Evolutionary conservation across 1,140 invertebrate genomes (phyloP).

Genomic region (Scylla paramamosain): DNA sequence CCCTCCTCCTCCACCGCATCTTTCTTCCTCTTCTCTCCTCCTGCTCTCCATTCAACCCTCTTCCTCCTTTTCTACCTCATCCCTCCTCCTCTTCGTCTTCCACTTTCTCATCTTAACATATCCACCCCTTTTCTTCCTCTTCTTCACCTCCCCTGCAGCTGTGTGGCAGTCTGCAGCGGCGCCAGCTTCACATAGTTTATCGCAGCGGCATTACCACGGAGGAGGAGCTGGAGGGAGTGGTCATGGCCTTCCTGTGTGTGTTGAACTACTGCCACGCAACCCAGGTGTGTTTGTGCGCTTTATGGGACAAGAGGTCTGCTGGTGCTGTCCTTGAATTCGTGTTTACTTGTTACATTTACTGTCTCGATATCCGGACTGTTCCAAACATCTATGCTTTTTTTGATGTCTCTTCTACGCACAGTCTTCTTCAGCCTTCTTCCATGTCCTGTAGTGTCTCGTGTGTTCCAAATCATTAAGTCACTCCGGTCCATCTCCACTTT

Average conservation of each 20-base stretch:
- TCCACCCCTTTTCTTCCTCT: not conserved
- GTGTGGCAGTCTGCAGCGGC: not conserved
- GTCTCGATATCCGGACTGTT: no score
- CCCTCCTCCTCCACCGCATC: no score
- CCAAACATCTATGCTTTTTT: no score
- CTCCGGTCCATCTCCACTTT: no score
- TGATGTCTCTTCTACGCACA: not conserved
- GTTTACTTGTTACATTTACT: no score
- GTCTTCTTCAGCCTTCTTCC: no score
- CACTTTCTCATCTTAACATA: not conserved
- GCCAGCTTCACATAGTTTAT: slow-evolving; percentile 38
- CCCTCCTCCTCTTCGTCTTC: not conserved
- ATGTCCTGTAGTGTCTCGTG: no score
- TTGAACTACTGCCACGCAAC: slow-evolving; percentile 16
- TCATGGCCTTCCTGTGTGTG: slow-evolving; percentile 53
- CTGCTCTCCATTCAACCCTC: not conserved
- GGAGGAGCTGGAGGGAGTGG: slow-evolving; percentile 45
- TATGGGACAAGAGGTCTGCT: not conserved
- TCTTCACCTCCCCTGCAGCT: not conserved
- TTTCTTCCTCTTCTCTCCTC: no score
- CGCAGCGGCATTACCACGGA: slow-evolving; percentile 8
- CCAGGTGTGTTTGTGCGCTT: slow-evolving; percentile 29
- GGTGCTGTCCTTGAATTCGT: no score
- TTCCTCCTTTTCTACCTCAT: not conserved
- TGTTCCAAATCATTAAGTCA: no score